A percentile compares a stretch with the other conserved stretches of the same genome.
Evolutionary conservation across 2,888 invertebrate species (phyloP).

Genomic region (Erebia ligea): DNA sequence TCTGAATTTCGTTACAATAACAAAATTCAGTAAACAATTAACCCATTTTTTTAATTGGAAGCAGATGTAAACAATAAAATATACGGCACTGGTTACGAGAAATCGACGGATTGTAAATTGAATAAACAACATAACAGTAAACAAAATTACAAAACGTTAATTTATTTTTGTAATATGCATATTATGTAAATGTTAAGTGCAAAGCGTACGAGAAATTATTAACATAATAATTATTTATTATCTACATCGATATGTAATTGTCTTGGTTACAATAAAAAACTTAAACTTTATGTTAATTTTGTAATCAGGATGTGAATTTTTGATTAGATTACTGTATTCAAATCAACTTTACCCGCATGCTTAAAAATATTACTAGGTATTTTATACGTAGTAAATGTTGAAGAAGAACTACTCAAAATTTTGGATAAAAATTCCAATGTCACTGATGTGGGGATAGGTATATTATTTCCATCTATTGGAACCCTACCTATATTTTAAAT

Average conservation of each 20-base stretch:
- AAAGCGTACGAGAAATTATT: neutral
- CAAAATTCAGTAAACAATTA: constrained; percentile 41
- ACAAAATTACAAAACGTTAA: neutral
- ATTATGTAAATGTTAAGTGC: neutral
- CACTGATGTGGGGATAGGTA: too few relatives aligned
- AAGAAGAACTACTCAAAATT: too few relatives aligned
- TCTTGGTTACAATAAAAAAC: too few relatives aligned
- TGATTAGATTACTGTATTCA: neutral
- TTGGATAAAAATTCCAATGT: too few relatives aligned
- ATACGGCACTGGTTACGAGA: neutral
- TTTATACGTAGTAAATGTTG: too few relatives aligned
- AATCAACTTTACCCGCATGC: neutral
- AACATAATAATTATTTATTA: neutral
- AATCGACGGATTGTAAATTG: neutral
- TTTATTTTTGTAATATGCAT: neutral
- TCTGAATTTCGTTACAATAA: constrained; percentile 35
- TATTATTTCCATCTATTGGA: too few relatives aligned
- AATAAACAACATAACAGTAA: constrained; percentile 7
- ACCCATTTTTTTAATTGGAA: constrained; percentile 38
- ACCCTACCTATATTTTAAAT: too few relatives aligned
- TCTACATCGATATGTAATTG: neutral
- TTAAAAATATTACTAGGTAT: neutral
- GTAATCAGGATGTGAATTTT: neutral
- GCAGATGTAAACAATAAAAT: constrained; percentile 33
- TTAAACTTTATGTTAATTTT: neutral